Percentiles rank a stretch among this genome's conserved stretches.
These are phyloP conservation scores for Diploscapter pachys DNA, from an alignment of 1,140 invertebrate species.

Conservation along the genomic window DNA sequence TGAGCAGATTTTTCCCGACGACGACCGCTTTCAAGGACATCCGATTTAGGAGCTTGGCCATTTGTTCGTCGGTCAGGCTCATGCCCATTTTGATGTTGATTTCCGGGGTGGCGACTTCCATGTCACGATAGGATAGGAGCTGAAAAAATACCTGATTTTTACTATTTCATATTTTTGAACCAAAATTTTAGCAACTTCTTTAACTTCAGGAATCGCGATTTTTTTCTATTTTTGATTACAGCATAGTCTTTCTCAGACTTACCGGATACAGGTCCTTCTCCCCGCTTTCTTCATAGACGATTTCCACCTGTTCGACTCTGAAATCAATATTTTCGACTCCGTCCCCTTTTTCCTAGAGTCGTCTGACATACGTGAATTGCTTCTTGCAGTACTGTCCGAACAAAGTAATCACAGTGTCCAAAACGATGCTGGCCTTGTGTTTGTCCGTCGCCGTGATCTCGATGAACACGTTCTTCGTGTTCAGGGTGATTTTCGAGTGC, in stretches of 20 bases:
- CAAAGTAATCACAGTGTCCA: constrained; percentile 91
- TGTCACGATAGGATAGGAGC: constrained; percentile 74
- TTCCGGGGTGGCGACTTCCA: constrained; percentile 70
- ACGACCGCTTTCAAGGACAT: constrained; percentile 78
- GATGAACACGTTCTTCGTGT: constrained; percentile 96
- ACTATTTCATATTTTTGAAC: constrained; percentile 20
- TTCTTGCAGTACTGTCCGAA: constrained; percentile 85
- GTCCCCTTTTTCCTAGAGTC: neutral
- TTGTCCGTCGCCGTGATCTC: constrained; percentile 92
- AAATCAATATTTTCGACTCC: constrained; percentile 36
- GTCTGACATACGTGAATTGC: constrained; percentile 68
- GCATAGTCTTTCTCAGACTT: constrained; percentile 32
- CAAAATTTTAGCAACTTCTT: neutral
- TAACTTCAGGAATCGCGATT: neutral
- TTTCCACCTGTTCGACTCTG: constrained; percentile 77
- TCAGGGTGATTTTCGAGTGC: constrained; percentile 86
- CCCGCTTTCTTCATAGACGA: constrained; percentile 64
- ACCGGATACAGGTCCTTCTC: constrained; percentile 64
- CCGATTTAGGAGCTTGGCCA: constrained; percentile 75
- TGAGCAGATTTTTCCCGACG: constrained; percentile 49
- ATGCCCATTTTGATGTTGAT: constrained; percentile 83
- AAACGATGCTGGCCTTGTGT: constrained; percentile 76
- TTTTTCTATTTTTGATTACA: neutral
- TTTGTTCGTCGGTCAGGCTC: constrained; percentile 69
- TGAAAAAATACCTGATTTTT: too few species aligned